Base-by-base conservation (phyloP, 2,888 invertebrate species). In the Euphydryas editha region DNA sequence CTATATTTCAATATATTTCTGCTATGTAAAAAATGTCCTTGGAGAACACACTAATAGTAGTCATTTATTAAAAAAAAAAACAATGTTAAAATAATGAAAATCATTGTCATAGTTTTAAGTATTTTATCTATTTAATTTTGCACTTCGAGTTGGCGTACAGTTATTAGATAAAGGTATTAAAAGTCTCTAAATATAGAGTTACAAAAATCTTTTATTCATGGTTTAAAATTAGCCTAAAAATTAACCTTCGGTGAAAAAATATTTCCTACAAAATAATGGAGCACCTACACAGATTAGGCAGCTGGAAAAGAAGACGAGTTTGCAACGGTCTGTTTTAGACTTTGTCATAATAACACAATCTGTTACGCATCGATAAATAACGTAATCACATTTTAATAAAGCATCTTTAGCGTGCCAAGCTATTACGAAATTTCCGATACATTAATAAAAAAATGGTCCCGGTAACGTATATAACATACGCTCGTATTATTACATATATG, bases 1-100 rank as follows among this genome's bases (percentile, higher is more conserved):
- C 91, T 91, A 90, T 91, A 91, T 89, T n/a, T 90, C 90, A 87
- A 90, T 90, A 87, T 90, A 91, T 89, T 90, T 91, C 90, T 90
- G 90, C 90, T 84, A 86, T 87, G 89, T 88, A 88, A 84, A 90
- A 49, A 86, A 89, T 87, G 85, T 90, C 90, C 89, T 90, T 89
- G n/a, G 88, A 85, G 78, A 89, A 89, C 88, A 88, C 87, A 86
- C 87, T 87, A 86, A 86, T 88, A 85, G 90, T 91, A 90, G 90
- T 88, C 87, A 89, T 89, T 86, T 87, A 88, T 85, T 83, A 81
- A 39, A 11, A 39, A 47, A 47, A 46, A 51, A 80, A 85, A 86
- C 82, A 80, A 87, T 86, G 86, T 87, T 88, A 84, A 72, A 84
- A 83, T 88, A 88, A 88, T 86, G 84, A 88, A 89, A 89, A 88